These are phyloP conservation scores for Podocnemis expansa DNA, from an alignment of 2,113 vertebrate species.

Conservation along the genomic window DNA sequence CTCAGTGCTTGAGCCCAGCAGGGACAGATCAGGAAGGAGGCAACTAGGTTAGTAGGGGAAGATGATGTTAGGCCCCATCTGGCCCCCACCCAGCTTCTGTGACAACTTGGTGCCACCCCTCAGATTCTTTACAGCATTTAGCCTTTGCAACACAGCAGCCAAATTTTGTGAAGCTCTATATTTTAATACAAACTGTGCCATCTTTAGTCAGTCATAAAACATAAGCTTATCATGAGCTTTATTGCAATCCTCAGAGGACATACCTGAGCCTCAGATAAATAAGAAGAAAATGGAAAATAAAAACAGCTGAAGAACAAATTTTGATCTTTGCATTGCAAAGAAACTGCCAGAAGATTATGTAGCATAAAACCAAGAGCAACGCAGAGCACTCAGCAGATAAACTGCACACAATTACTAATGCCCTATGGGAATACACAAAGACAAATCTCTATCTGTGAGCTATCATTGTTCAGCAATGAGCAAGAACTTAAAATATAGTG, in stretches of 20 bases:
- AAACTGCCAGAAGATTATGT: background rate
- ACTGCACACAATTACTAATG: background rate
- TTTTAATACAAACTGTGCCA: background rate
- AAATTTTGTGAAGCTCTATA: background rate
- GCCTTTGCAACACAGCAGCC: background rate
- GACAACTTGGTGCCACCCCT: background rate
- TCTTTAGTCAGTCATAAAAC: background rate
- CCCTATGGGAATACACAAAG: fast-evolving
- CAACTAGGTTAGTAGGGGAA: background rate
- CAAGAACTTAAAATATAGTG: background rate
- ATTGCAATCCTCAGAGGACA: background rate
- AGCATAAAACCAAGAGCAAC: background rate
- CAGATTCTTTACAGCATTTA: background rate
- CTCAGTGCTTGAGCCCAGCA: background rate
- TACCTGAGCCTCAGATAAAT: background rate
- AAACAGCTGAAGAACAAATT: background rate
- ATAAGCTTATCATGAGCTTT: background rate
- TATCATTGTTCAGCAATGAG: fast-evolving
- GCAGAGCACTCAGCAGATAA: background rate
- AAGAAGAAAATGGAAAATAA: background rate
- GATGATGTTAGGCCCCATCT: background rate
- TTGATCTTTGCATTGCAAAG: background rate
- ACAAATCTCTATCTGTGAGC: background rate
- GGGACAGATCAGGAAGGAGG: background rate
- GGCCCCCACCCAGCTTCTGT: background rate